Evolutionary conservation across 2,113 vertebrate genomes (phyloP).

Genomic region (Monopterus albus): DNA sequence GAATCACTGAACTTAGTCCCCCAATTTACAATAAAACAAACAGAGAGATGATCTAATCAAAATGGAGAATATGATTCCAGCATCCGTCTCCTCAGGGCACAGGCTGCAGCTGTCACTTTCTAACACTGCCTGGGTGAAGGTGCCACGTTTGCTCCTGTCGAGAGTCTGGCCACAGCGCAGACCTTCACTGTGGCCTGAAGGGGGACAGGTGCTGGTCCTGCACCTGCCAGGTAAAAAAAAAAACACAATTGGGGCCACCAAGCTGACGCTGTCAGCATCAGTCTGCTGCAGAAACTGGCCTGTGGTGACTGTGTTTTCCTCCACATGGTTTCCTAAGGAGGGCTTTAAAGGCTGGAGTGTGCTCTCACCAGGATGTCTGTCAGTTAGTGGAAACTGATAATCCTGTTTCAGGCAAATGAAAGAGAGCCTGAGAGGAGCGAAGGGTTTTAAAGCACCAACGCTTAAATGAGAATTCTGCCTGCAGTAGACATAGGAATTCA

Average conservation of each 20-base stretch:
- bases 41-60: background rate
- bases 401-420: no score
- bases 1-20: no score
- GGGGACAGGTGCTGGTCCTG: conserved; percentile 52
- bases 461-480: no score
- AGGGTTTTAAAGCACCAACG: no score
- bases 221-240: conserved; percentile 26
- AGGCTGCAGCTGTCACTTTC: background rate
- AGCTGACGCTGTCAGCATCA: background rate
- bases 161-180: conserved; percentile 1
- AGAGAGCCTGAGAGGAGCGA: no score
- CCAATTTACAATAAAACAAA: no score
- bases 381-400: no score
- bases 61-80: background rate
- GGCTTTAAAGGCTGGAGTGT: background rate
- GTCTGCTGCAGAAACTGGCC: no score
- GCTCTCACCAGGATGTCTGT: no score
- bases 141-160: background rate
- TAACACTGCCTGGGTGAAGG: background rate
- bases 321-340: background rate
- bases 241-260: conserved; percentile 21
- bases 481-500: no score
- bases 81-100: background rate
- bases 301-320: background rate
- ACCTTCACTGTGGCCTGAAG: conserved; percentile 19